A percentile compares a stretch with the other conserved stretches of the same genome.
Conservation (phyloP, 2,113 vertebrate species). For the Thalassoma bifasciatum region DNA sequence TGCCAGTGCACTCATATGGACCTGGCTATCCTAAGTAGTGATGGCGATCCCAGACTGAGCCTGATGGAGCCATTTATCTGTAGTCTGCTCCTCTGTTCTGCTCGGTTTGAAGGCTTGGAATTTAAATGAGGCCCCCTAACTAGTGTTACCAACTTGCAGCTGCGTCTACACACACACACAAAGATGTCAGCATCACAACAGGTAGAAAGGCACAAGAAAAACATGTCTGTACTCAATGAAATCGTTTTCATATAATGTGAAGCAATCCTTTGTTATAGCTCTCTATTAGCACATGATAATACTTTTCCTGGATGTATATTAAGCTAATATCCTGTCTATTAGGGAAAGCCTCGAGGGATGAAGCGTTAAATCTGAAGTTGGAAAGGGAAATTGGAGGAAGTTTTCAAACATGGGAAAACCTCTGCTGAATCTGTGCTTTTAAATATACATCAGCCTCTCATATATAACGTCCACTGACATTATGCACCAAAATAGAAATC, state of each 20-base stretch:
- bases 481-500: slow-evolving; percentile 64
- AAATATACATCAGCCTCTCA: slow-evolving; percentile 57
- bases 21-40: slow-evolving; percentile 46
- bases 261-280: slow-evolving; percentile 14
- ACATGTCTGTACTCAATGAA: not conserved
- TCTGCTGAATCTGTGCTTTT: slow-evolving; percentile 51
- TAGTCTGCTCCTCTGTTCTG: slow-evolving; percentile 75
- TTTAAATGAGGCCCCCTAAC: slow-evolving; percentile 75
- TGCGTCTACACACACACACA: slow-evolving; percentile 55
- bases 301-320: slow-evolving; percentile 8
- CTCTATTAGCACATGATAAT: not conserved
- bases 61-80: slow-evolving; percentile 78
- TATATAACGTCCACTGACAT: slow-evolving; percentile 60
- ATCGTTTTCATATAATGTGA: not conserved
- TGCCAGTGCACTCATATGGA: slow-evolving; percentile 38
- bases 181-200: slow-evolving; percentile 58
- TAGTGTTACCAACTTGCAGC: slow-evolving; percentile 69
- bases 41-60: slow-evolving; percentile 72
- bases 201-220: slow-evolving; percentile 29
- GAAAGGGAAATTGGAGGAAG: slow-evolving; percentile 40
- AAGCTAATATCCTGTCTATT: slow-evolving; percentile 42
- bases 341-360: slow-evolving; percentile 21
- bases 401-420: slow-evolving; percentile 34
- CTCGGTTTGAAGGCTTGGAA: slow-evolving; percentile 73
- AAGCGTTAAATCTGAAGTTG: slow-evolving; percentile 37